phyloP scores from a whole-genome alignment of 1,140 invertebrate species.

The Atta texana region DNA sequence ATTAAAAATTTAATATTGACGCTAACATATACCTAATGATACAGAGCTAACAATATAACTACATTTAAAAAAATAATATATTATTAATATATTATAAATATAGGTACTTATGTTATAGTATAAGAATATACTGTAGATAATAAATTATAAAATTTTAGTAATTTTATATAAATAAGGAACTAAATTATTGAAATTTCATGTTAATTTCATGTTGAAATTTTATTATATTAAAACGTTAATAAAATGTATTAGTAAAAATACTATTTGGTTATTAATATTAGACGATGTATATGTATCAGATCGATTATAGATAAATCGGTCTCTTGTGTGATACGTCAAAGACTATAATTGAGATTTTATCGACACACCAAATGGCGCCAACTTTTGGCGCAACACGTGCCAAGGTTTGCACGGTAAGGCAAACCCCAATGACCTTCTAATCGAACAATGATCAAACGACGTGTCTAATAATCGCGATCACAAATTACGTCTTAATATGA shows the following conservation, averaged over 20 bases:
- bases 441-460: conserved; percentile 26
- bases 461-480: not conserved
- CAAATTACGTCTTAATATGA: conserved; percentile 28
- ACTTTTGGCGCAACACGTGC: conserved; percentile 74
- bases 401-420: conserved; percentile 54
- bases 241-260: not conserved
- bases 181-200: not conserved
- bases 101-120: not conserved
- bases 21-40: not conserved
- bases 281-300: not conserved
- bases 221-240: not conserved
- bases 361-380: conserved; percentile 72
- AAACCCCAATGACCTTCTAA: conserved; percentile 57
- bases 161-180: conserved; percentile 12
- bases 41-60: not conserved
- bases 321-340: conserved; percentile 62
- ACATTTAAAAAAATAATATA: not conserved
- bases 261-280: not conserved
- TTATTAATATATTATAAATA: not conserved
- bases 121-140: not conserved
- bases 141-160: not conserved
- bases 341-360: conserved; percentile 83
- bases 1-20: not conserved
- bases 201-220: not conserved
- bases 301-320: conserved; percentile 20